A percentile compares a stretch with the other conserved stretches of the same genome.
These are phyloP conservation scores for Mormyrus hasselquistii DNA, from an alignment of 2,797 vertebrate species.

Conservation along the genomic window DNA sequence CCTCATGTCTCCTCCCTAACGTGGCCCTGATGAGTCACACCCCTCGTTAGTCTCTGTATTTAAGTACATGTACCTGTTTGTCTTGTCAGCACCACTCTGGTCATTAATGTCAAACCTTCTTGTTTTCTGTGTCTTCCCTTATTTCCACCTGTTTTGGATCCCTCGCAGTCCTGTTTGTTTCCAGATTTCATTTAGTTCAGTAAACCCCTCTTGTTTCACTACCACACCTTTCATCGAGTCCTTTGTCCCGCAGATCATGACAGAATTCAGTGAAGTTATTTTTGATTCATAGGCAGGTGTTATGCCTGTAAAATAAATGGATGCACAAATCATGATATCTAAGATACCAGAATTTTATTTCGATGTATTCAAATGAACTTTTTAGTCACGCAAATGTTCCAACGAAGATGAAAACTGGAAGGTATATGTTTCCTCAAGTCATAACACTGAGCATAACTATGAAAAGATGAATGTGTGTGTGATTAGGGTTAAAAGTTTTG, in stretches of 20 bases:
- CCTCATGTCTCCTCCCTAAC: background rate
- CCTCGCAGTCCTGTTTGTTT: background rate
- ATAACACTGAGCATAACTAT: background rate
- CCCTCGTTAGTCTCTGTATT: background rate
- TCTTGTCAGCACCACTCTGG: background rate
- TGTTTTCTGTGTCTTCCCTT: background rate
- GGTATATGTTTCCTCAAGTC: background rate
- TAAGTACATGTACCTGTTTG: background rate
- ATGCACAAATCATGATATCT: background rate
- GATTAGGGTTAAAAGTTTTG: conserved; percentile 24
- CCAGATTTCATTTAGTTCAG: background rate
- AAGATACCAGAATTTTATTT: background rate
- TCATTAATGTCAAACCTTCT: background rate
- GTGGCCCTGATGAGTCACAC: background rate
- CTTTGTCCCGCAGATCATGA: background rate
- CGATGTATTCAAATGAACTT: background rate
- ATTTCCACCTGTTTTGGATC: background rate
- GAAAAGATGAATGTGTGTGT: background rate
- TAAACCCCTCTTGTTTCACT: background rate
- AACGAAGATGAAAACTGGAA: background rate
- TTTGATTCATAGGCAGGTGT: background rate
- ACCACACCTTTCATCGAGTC: background rate
- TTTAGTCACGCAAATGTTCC: background rate
- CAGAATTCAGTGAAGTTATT: background rate
- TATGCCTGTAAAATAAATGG: background rate